These are phyloP conservation scores for Bombylius discolor DNA, from an alignment of 2,888 invertebrate genomes.

Conservation along the genomic window DNA sequence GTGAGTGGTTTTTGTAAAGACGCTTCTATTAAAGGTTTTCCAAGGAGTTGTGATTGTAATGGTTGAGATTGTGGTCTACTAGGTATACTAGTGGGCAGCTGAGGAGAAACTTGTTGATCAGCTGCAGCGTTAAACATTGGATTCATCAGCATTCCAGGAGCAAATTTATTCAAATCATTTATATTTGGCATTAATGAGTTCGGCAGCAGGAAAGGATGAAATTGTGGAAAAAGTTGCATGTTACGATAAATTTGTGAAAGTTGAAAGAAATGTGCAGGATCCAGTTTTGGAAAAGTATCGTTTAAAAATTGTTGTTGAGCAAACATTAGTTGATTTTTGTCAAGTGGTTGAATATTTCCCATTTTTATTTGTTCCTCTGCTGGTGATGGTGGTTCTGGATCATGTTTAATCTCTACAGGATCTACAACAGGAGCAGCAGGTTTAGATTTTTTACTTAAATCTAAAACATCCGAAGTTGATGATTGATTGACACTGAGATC, in stretches of 20 bases:
- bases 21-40: not conserved
- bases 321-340: slow-evolving; percentile 46
- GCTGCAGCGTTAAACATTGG: slow-evolving; percentile 21
- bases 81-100: slow-evolving; percentile 2
- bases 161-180: slow-evolving; percentile 48
- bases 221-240: slow-evolving; percentile 46
- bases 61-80: slow-evolving; percentile 3
- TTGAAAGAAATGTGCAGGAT: slow-evolving; percentile 45
- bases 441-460: slow-evolving; percentile 63
- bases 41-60: slow-evolving; percentile 1
- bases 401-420: not conserved
- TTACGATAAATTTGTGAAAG: slow-evolving; percentile 48
- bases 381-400: slow-evolving; percentile 5
- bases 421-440: slow-evolving; percentile 9
- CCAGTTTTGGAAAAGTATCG: slow-evolving; percentile 46
- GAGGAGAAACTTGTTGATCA: slow-evolving; percentile 1
- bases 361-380: slow-evolving; percentile 13
- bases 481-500: slow-evolving; percentile 48
- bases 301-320: slow-evolving; percentile 57
- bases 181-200: slow-evolving; percentile 40
- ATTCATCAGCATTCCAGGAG: slow-evolving; percentile 39
- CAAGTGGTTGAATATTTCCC: slow-evolving; percentile 33
- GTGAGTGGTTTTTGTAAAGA: not conserved
- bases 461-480: slow-evolving; percentile 48
- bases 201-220: slow-evolving; percentile 52